A percentile compares a stretch with the other conserved stretches of the same genome.
Evolutionary conservation across 2,113 vertebrate genomes (phyloP).

Genomic region (Macquaria ambigua): DNA sequence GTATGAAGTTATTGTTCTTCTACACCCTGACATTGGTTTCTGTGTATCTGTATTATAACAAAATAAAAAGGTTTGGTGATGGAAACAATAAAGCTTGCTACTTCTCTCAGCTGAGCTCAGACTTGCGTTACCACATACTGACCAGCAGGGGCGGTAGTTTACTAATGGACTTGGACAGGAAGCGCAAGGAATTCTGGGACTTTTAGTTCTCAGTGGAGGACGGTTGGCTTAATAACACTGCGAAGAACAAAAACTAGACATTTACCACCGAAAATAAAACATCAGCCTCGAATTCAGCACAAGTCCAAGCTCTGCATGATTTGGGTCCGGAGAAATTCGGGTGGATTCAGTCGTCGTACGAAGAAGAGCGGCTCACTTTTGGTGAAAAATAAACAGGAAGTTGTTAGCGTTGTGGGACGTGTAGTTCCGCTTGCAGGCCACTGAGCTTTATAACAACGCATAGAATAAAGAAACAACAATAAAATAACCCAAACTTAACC

Average conservation of each 20-base stretch:
- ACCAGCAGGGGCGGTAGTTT: constrained; percentile 44
- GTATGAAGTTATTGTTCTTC: not conserved
- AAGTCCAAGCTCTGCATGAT: not conserved
- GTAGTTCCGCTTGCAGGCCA: constrained; percentile 89
- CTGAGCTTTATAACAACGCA: constrained; percentile 77
- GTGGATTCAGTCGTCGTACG: constrained; percentile 8
- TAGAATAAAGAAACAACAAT: constrained; percentile 83
- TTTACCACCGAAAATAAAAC: constrained; percentile 27
- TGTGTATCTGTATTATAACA: not conserved
- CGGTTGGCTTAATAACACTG: constrained; percentile 42
- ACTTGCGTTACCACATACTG: not conserved
- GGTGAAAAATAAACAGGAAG: constrained; percentile 84
- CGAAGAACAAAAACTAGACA: constrained; percentile 59
- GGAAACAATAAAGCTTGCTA: no score
- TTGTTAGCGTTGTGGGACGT: constrained; percentile 92
- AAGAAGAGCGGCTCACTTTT: constrained; percentile 36
- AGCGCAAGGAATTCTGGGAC: constrained; percentile 70
- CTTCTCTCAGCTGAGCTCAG: not conserved
- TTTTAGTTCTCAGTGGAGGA: constrained; percentile 69
- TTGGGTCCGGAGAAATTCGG: not conserved
- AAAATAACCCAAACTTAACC: constrained; percentile 65
- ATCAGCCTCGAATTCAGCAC: not conserved
- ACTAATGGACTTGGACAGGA: not conserved
- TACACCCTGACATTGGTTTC: not conserved
- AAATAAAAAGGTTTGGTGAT: not conserved